Conservation (phyloP, 2,113 vertebrate genomes). For the Saguinus midas region DNA sequence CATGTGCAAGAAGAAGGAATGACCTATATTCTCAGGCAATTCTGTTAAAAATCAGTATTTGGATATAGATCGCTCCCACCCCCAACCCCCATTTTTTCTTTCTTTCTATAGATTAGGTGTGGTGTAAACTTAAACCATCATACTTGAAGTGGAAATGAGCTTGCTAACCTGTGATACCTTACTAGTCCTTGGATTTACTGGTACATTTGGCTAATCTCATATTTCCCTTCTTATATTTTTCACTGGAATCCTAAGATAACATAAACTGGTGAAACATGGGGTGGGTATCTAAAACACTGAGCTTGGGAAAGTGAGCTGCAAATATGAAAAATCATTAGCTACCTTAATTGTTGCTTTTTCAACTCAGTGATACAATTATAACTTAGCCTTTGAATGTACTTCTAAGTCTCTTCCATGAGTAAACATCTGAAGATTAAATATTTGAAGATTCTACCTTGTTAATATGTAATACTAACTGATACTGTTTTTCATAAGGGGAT, state of each 20-base stretch:
- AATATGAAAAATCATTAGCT: slow-evolving; percentile 36
- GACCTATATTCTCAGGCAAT: background rate
- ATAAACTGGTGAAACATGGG: background rate
- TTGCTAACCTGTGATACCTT: background rate
- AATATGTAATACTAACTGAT: slow-evolving; percentile 27
- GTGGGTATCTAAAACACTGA: background rate
- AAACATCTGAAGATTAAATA: slow-evolving; percentile 34
- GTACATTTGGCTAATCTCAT: background rate
- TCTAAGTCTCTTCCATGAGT: background rate
- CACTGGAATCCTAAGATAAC: slow-evolving; percentile 5
- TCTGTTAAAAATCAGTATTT: background rate
- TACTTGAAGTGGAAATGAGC: background rate
- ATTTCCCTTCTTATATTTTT: slow-evolving; percentile 52
- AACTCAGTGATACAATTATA: background rate
- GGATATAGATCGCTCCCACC: background rate
- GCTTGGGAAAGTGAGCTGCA: background rate
- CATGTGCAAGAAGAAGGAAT: background rate
- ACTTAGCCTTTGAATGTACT: background rate
- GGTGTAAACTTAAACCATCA: background rate
- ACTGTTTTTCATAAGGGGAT: background rate
- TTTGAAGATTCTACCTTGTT: slow-evolving; percentile 28
- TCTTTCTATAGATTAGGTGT: background rate
- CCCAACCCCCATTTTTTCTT: background rate
- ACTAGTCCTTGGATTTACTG: background rate
- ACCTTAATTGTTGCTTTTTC: background rate